Base-by-base conservation (phyloP, 2,113 vertebrate genomes). In the Ochotona princeps region DNA sequence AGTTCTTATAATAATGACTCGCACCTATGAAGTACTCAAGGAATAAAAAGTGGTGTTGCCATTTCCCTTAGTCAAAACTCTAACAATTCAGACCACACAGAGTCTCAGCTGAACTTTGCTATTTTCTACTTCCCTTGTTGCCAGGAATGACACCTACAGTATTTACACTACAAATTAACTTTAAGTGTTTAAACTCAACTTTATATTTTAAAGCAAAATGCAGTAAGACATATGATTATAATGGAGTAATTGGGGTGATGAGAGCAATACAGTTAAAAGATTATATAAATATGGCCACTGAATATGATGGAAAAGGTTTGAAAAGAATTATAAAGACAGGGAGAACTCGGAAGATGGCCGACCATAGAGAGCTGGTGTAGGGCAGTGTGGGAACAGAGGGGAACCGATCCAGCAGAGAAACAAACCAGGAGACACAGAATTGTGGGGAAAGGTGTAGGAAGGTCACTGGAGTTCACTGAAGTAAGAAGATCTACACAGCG, bases 131-230 rank as follows among this genome's bases (percentile, higher is more conserved):
- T 1, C 73, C 25, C 8, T 74, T 26, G 51, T 18, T 63, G 28
- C 83, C 21, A 74, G 25, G 63, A 83, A 86, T 72, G 76, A 51
- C 9, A 74, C 7, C 13, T 18, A 11, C 11, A 82, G 9, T 74
- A 65, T 7, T 30, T 83, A 76, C 54, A 81, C 63, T 70, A 47
- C 11, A 88, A 88, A 54, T 17, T 11, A 57, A 66, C 70, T 89
- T 91, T 82, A 81, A 85, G 35, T 32, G 28, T 28, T 18, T 1
- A 44, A 76, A n/a, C 74, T 89, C 61, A 21, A 85, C 49, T 49
- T 90, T 87, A 38, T 85, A 70, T 89, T 69, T 65, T 2, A 82
- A 89, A 91, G 74, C 38, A 66, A 72, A 72, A 79, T 60, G 0
- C 90, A 75, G 81, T 9, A 65, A 89, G 69, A 28, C 2, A 49